Evolutionary conservation across 2,113 vertebrate species (phyloP), one percentile per base, ranked within the genome.

Genomic region (Formicarius rufipectus): DNA sequence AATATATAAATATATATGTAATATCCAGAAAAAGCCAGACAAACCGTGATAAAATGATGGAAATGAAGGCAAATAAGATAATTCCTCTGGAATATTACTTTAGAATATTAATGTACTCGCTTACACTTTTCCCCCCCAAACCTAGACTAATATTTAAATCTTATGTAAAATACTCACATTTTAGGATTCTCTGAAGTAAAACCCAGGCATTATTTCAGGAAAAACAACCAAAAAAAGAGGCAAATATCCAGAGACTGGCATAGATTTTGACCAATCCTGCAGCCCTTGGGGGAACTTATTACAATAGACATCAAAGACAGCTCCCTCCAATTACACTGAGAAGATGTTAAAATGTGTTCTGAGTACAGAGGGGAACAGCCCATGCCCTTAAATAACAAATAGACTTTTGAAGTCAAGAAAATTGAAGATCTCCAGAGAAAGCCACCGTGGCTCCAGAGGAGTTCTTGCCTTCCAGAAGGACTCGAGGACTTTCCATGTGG

Each of bases 321-420:
- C n/a, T 79, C 30, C 8, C 22, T 81, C 60, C 73, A 75, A 37
- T 77, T 56, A 42, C 40, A 30, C 15, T 94, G 33, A 81, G 5
- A 39, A 24, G 15, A 14, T 35, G 40, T 63, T 59, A 52, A 68
- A 86, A 27, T 56, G 7, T 39, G 14, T 33, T 93, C 49, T 74
- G 30, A 40, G 50, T 31, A 35, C 17, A 16, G 3, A 55, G 35
- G 20, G 76, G 60, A 75, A 75, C 40, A 67, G 19, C 31, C 15
- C 23, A 9, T 1, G 14, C 30, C 23, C 50, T 83, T 55, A 87
- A 78, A 84, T 22, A 89, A 50, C 47, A 88, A 72, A 86, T 4
- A 80, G 45, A 60, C n/a, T 72, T 94, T 79, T 87, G 64, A 92
- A 91, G 66, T 49, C 17, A 45, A n/a, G 58, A 87, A 84, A 72